phyloP scores from a whole-genome alignment of 2,113 vertebrate species.

The Xiphophorus couchianus region DNA sequence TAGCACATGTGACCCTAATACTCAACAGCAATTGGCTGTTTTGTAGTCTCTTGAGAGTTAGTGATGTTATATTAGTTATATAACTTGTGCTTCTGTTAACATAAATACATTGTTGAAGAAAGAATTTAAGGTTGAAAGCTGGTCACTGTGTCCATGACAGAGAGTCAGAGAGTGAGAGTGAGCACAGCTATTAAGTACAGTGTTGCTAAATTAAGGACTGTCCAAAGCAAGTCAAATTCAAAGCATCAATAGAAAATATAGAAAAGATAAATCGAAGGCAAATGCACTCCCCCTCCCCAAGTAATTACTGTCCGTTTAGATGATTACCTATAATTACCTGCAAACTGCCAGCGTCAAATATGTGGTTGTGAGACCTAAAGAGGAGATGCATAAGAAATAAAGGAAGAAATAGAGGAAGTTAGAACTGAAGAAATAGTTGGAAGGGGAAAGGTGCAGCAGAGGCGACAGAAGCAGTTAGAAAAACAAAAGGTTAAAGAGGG shows the following conservation, averaged over 20 bases:
- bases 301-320: slow-evolving; percentile 86
- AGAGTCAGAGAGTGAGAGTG: neutral
- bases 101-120: neutral
- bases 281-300: slow-evolving; percentile 24
- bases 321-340: slow-evolving; percentile 84
- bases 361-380: slow-evolving; percentile 38
- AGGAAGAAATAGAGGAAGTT: slow-evolving; percentile 23
- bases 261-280: slow-evolving; percentile 55
- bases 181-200: neutral
- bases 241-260: slow-evolving; percentile 55
- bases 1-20: too few relatives aligned
- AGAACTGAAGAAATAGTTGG: slow-evolving; percentile 32
- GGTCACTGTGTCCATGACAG: neutral
- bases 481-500: slow-evolving; percentile 21
- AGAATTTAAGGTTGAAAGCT: neutral
- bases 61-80: too few relatives aligned
- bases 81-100: too few relatives aligned
- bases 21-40: too few relatives aligned
- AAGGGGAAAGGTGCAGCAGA: slow-evolving; percentile 33
- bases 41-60: too few relatives aligned
- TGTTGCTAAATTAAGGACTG: slow-evolving; percentile 35
- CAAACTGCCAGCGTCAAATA: slow-evolving; percentile 81
- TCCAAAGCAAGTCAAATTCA: slow-evolving; percentile 56
- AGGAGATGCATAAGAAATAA: slow-evolving; percentile 33
- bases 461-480: slow-evolving; percentile 26